A percentile compares a stretch with the other conserved stretches of the same genome.
Evolutionary conservation across 2,888 invertebrate genomes (phyloP).

Genomic region (Venusia cambrica): DNA sequence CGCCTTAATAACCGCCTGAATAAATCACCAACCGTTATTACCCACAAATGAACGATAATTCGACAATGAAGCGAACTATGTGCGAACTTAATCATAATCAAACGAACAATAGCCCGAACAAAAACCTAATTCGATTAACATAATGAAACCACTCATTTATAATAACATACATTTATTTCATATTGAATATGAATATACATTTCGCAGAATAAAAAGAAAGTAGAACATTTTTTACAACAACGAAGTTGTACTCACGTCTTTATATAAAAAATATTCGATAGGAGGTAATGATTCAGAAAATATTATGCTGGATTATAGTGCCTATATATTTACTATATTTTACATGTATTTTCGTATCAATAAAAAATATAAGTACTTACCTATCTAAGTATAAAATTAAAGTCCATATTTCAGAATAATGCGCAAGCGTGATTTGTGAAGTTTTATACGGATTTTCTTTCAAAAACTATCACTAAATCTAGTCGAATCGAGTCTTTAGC

Average conservation of each 20-base stretch:
- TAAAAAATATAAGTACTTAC: slow-evolving; percentile 27
- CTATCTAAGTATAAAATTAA: slow-evolving; percentile 13
- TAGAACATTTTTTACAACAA: slow-evolving; percentile 45
- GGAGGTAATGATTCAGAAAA: slow-evolving; percentile 17
- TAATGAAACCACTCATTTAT: slow-evolving; percentile 40
- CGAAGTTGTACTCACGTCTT: slow-evolving; percentile 36
- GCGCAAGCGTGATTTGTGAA: too few species aligned
- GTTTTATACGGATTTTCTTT: too few species aligned
- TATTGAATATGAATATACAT: slow-evolving; percentile 53
- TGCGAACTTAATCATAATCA: slow-evolving; percentile 59
- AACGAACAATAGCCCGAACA: slow-evolving; percentile 48
- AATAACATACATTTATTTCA: slow-evolving; percentile 63
- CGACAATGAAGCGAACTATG: slow-evolving; percentile 58
- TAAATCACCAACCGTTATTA: slow-evolving; percentile 62
- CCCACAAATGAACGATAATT: slow-evolving; percentile 63
- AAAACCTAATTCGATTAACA: slow-evolving; percentile 50
- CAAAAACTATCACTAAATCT: too few species aligned
- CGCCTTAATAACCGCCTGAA: slow-evolving; percentile 57
- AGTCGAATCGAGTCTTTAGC: too few species aligned
- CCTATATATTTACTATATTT: slow-evolving; percentile 47
- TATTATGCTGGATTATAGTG: slow-evolving; percentile 33
- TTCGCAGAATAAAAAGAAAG: slow-evolving; percentile 53
- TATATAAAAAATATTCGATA: slow-evolving; percentile 45
- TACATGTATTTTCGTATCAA: slow-evolving; percentile 15
- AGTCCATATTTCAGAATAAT: too few species aligned